These are phyloP conservation scores for Musca vetustissima DNA, from an alignment of 1,140 invertebrate genomes.

Conservation along the genomic window DNA sequence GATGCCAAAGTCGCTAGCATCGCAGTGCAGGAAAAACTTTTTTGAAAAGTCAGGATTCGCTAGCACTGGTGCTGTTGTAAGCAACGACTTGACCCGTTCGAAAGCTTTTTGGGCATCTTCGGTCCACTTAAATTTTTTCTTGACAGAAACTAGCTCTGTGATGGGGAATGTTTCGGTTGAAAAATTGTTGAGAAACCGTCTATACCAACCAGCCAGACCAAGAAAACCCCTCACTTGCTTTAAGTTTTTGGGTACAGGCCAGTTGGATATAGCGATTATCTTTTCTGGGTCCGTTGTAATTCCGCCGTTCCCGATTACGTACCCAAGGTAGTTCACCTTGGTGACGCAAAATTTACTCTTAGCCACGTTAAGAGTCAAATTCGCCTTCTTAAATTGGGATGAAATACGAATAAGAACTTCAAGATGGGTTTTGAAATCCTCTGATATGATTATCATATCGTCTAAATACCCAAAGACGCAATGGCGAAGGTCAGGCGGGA, in stretches of 20 bases:
- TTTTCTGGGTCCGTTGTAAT: neutral
- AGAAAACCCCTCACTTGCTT: neutral
- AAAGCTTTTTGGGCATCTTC: too few relatives aligned
- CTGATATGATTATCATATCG: neutral
- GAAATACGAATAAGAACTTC: conserved; percentile 24
- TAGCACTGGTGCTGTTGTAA: too few relatives aligned
- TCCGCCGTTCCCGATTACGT: neutral
- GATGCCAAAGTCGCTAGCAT: too few relatives aligned
- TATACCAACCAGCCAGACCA: neutral
- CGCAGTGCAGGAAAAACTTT: too few relatives aligned
- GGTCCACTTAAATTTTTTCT: too few relatives aligned
- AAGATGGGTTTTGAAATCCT: conserved; percentile 23
- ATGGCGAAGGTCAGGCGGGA: neutral
- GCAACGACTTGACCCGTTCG: too few relatives aligned
- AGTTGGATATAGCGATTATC: neutral
- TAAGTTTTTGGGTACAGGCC: neutral
- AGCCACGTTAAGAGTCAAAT: too few relatives aligned
- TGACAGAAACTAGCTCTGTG: too few relatives aligned
- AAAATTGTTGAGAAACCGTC: neutral
- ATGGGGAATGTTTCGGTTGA: neutral
- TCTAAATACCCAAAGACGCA: neutral
- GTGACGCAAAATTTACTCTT: neutral
- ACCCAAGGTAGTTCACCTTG: neutral
- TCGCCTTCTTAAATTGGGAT: too few relatives aligned
- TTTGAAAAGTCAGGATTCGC: too few relatives aligned